These are phyloP conservation scores for Scrobipalpa atriplicella DNA, from an alignment of 2,888 invertebrate genomes.

Conservation along the genomic window DNA sequence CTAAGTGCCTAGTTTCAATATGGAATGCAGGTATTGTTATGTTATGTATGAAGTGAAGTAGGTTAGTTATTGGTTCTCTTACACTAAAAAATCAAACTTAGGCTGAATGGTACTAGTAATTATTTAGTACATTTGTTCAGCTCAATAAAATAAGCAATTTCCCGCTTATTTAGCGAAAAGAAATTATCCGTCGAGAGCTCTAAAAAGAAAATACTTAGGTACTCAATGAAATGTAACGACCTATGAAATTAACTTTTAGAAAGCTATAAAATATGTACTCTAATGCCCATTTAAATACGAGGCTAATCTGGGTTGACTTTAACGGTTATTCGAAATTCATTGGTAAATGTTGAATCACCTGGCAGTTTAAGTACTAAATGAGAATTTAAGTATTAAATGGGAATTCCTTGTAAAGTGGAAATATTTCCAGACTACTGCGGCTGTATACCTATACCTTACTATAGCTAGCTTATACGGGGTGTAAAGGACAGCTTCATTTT, in stretches of 20 bases:
- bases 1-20: background rate
- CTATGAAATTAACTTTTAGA: conserved; percentile 24
- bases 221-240: conserved; percentile 11
- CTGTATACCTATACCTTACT: no score
- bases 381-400: background rate
- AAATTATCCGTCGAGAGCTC: background rate
- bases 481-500: no score
- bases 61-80: no score
- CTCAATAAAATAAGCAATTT: conserved; percentile 5
- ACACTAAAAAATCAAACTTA: no score
- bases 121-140: no score
- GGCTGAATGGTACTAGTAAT: no score
- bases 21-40: no score
- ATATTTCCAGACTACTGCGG: no score
- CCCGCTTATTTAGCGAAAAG: background rate
- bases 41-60: no score
- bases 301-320: background rate
- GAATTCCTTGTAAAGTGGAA: background rate
- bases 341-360: background rate
- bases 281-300: background rate
- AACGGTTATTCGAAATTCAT: background rate
- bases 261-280: conserved; percentile 21
- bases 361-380: background rate
- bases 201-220: conserved; percentile 9
- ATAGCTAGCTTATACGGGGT: no score